Evolutionary conservation across 2,888 invertebrate species (phyloP).

Genomic region (Protodeltote pygarga): DNA sequence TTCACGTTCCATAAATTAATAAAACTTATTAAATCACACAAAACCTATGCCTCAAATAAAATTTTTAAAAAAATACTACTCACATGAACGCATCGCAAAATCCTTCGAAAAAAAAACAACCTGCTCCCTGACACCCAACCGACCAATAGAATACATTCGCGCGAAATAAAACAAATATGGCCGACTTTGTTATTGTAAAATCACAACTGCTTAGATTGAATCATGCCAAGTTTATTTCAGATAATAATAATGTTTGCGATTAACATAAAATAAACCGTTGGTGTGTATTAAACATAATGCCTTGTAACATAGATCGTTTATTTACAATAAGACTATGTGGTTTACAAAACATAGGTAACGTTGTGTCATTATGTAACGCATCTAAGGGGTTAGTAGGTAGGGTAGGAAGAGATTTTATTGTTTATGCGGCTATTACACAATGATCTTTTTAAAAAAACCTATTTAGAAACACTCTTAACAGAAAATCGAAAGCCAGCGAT

Average conservation of each 20-base stretch:
- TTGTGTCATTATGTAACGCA: too few species aligned
- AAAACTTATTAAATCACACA: too few species aligned
- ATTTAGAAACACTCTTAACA: too few species aligned
- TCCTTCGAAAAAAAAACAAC: slow-evolving; percentile 10
- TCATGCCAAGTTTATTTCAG: slow-evolving; percentile 47
- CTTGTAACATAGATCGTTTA: slow-evolving; percentile 6
- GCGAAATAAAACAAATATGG: slow-evolving; percentile 52
- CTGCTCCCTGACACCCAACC: slow-evolving; percentile 31
- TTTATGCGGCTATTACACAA: too few species aligned
- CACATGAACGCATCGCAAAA: neutral
- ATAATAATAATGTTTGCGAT: slow-evolving; percentile 46
- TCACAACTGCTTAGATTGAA: slow-evolving; percentile 36
- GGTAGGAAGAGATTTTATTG: too few species aligned
- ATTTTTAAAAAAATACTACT: slow-evolving; percentile 3
- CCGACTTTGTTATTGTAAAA: slow-evolving; percentile 49
- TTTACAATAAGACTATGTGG: slow-evolving; percentile 15
- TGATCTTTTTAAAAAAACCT: too few species aligned
- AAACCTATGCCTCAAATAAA: neutral
- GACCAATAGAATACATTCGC: slow-evolving; percentile 50
- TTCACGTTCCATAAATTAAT: too few species aligned
- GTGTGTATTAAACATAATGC: slow-evolving; percentile 28
- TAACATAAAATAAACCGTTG: slow-evolving; percentile 48
- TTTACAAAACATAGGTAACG: too few species aligned
- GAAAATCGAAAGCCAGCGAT: too few species aligned
- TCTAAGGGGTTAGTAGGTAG: too few species aligned